A percentile compares a stretch with the other conserved stretches of the same genome.
phyloP scores from a whole-genome alignment of 2,113 vertebrate genomes.

The Diadophis punctatus region DNA sequence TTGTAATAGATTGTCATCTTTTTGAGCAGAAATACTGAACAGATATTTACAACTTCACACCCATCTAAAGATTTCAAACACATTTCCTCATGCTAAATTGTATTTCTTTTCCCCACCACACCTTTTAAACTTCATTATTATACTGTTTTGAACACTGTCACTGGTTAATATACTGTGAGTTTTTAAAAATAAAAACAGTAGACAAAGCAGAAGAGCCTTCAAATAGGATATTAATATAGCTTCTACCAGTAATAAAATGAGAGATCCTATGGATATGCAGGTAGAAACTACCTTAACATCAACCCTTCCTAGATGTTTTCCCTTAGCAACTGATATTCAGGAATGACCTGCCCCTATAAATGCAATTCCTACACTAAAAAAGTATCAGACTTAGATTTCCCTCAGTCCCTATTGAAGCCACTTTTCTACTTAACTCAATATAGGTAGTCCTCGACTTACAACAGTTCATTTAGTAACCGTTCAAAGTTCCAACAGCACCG shows the following conservation, averaged over 20 bases:
- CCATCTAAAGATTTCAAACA: background rate
- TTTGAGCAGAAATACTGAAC: background rate
- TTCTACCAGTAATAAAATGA: background rate
- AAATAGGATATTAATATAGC: background rate
- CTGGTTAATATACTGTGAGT: background rate
- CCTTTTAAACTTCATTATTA: background rate
- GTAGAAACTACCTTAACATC: background rate
- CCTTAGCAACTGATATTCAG: background rate
- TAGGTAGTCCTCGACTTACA: too few species aligned
- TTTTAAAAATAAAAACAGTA: background rate
- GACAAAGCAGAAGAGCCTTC: background rate
- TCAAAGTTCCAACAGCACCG: too few species aligned
- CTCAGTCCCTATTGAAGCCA: background rate
- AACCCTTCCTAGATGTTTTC: background rate
- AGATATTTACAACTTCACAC: background rate
- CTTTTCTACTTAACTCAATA: too few species aligned
- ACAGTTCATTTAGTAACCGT: too few species aligned
- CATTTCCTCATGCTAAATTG: background rate
- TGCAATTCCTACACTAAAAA: background rate
- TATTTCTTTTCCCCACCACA: background rate
- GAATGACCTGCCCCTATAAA: background rate
- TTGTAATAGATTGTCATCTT: background rate
- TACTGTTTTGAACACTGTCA: background rate
- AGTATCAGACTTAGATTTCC: background rate
- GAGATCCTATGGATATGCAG: background rate